phyloP scores from a whole-genome alignment of 2,113 vertebrate species.

The Pseudopipra pipra region DNA sequence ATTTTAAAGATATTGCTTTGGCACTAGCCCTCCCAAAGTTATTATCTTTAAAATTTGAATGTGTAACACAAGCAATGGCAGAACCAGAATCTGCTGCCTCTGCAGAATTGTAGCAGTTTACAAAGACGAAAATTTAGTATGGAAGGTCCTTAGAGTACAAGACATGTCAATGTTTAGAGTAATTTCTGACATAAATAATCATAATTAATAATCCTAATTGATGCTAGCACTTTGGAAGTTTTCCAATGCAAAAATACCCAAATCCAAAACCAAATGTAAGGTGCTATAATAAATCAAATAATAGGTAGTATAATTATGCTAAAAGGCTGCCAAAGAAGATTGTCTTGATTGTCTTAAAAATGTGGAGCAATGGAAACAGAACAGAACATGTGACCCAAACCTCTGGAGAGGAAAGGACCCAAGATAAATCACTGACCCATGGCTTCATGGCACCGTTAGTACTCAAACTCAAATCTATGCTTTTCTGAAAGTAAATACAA shows the following conservation, averaged over 20 bases:
- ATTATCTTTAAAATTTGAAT: not conserved
- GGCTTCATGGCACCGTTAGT: not conserved
- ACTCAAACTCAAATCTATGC: not conserved
- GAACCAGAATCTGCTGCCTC: not conserved
- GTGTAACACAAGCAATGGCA: not conserved
- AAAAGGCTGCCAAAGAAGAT: not conserved
- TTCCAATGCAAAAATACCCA: not conserved
- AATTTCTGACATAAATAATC: not conserved
- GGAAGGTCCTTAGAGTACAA: accelerated
- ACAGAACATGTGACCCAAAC: accelerated
- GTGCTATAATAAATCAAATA: not conserved
- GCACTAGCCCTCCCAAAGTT: not conserved
- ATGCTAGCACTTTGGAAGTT: not conserved
- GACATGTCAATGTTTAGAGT: not conserved
- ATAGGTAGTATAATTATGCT: not conserved
- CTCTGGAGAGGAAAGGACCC: not conserved
- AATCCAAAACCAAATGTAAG: accelerated
- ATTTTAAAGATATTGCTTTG: not conserved
- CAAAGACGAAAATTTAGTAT: not conserved
- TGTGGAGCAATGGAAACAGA: not conserved
- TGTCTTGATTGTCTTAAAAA: not conserved
- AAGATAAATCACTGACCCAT: accelerated
- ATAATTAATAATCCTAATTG: not conserved
- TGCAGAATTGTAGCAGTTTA: not conserved
- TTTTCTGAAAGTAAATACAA: not conserved